These are phyloP conservation scores for Cathartes aura DNA, from an alignment of 2,113 vertebrate species.

Conservation along the genomic window DNA sequence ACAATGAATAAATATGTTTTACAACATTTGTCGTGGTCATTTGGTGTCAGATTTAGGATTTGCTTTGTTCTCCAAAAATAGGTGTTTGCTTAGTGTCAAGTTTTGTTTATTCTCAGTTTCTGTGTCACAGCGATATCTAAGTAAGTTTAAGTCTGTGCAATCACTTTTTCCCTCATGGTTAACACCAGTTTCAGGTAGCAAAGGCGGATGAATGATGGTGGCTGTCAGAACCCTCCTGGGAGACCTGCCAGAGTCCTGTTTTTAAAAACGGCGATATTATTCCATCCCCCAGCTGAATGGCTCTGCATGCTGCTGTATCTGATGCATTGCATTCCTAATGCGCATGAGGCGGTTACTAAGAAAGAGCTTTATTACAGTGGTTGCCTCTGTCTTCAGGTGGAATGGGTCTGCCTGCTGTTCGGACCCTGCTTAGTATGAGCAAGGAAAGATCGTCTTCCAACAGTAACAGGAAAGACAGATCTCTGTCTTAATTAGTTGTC, in stretches of 20 bases:
- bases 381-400: neutral
- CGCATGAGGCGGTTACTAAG: conserved; percentile 19
- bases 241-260: conserved; percentile 12
- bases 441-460: neutral
- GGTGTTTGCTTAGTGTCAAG: neutral
- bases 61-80: neutral
- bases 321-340: conserved; percentile 32
- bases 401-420: neutral
- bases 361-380: neutral
- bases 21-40: neutral
- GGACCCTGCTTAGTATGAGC: neutral
- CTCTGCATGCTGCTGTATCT: neutral
- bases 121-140: neutral
- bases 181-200: conserved; percentile 29
- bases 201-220: conserved; percentile 25
- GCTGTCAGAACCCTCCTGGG: conserved; percentile 22
- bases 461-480: neutral
- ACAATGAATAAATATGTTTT: neutral
- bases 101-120: neutral
- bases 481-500: conserved; percentile 43
- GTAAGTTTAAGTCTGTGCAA: neutral
- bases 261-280: conserved; percentile 47
- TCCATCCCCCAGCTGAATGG: conserved; percentile 44
- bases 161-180: conserved; percentile 13
- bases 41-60: neutral